These are phyloP conservation scores for Stenolophus ochropezus DNA, from an alignment of 2,888 invertebrate genomes.

Conservation along the genomic window DNA sequence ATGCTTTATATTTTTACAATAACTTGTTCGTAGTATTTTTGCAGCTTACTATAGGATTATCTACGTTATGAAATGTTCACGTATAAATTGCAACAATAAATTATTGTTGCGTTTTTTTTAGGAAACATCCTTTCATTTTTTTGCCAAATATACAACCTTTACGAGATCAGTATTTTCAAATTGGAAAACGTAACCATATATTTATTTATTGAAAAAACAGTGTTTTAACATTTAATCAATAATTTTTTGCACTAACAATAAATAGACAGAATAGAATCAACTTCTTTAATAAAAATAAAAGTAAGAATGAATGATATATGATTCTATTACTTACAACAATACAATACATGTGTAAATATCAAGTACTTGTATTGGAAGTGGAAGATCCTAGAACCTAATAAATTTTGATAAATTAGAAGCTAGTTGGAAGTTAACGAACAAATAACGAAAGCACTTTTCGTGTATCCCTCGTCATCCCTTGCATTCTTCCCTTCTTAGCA, in stretches of 20 bases:
- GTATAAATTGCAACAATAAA: conserved; percentile 11
- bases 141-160: too few species aligned
- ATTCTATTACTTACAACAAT: too few species aligned
- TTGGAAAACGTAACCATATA: too few species aligned
- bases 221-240: too few species aligned
- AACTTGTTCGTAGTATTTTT: conserved; percentile 22
- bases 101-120: neutral
- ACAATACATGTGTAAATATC: too few species aligned
- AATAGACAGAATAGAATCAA: too few species aligned
- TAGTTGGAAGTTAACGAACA: neutral
- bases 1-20: conserved; percentile 15
- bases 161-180: too few species aligned
- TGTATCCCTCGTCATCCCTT: neutral
- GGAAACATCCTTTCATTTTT: neutral
- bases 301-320: too few species aligned
- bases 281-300: too few species aligned
- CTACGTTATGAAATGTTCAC: neutral
- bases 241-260: too few species aligned
- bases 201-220: too few species aligned
- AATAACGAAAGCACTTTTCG: conserved; percentile 21
- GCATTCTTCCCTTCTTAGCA: neutral
- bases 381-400: neutral
- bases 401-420: neutral
- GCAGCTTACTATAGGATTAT: conserved; percentile 13
- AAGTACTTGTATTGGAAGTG: neutral